These are phyloP conservation scores for Lasioglossum pauxillum DNA, from an alignment of 2,888 invertebrate genomes.

Conservation along the genomic window DNA sequence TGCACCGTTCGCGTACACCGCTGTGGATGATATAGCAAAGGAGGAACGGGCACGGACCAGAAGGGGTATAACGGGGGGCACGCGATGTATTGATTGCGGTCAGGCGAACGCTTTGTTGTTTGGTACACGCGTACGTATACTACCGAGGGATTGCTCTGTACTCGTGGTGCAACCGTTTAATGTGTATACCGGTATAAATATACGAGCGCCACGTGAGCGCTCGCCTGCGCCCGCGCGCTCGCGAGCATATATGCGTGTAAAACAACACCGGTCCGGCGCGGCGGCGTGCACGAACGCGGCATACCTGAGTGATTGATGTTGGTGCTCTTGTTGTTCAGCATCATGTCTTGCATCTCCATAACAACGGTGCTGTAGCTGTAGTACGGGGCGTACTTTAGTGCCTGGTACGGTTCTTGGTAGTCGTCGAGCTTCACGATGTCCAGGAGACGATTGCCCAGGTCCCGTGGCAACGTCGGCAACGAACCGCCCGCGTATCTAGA, in stretches of 20 bases:
- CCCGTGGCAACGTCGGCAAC: conserved; percentile 82
- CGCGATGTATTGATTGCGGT: conserved; percentile 79
- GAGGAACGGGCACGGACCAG: conserved; percentile 62
- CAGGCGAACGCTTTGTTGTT: conserved; percentile 75
- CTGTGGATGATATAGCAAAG: conserved; percentile 77
- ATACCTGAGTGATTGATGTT: conserved; percentile 82
- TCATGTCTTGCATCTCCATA: conserved; percentile 91
- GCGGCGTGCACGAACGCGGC: conserved; percentile 49
- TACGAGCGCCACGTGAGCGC: conserved; percentile 1
- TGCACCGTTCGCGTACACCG: conserved; percentile 82
- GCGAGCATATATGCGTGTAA: conserved; percentile 1
- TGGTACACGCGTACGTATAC: conserved; percentile 55
- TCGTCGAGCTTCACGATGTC: conserved; percentile 89
- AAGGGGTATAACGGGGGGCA: conserved; percentile 9
- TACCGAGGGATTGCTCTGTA: conserved; percentile 22
- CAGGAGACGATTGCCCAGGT: conserved; percentile 86
- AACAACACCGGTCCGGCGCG: conserved; percentile 23
- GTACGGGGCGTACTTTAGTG: conserved; percentile 90
- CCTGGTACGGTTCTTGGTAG: conserved; percentile 93
- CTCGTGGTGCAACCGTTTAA: conserved; percentile 36
- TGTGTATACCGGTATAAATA: conserved; percentile 45
- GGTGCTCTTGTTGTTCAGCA: conserved; percentile 85
- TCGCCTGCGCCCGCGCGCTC: neutral
- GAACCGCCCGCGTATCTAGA: conserved; percentile 82
- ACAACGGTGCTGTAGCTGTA: conserved; percentile 91